These are phyloP conservation scores for Brachionus rotundiformis DNA, from an alignment of 1,140 invertebrate genomes.

Conservation along the genomic window DNA sequence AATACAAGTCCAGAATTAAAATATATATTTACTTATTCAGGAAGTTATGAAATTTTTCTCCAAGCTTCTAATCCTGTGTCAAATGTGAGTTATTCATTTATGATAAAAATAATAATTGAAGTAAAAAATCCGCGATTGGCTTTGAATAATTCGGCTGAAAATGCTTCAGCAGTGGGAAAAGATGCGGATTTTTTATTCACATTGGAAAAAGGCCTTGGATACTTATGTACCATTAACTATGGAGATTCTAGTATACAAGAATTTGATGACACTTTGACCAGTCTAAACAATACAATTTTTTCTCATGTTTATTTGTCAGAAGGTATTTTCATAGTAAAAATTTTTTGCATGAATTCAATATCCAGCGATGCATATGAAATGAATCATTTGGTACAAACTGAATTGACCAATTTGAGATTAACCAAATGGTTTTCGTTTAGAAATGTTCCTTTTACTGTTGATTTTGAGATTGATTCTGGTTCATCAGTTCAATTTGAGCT, in stretches of 20 bases:
- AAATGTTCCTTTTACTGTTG: neutral
- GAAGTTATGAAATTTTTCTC: neutral
- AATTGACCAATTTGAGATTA: slow-evolving; percentile 1
- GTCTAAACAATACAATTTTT: slow-evolving; percentile 12
- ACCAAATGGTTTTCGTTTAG: slow-evolving; percentile 13
- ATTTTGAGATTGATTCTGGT: neutral
- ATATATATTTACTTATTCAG: neutral
- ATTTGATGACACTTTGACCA: slow-evolving; percentile 20
- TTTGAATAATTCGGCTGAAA: neutral
- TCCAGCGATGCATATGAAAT: neutral
- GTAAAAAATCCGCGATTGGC: neutral
- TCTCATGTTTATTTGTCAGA: neutral
- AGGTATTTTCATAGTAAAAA: neutral
- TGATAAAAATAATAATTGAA: neutral
- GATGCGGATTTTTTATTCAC: slow-evolving; percentile 29
- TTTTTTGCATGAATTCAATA: neutral
- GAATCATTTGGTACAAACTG: neutral
- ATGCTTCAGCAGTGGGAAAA: slow-evolving; percentile 20
- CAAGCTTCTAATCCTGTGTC: slow-evolving; percentile 10
- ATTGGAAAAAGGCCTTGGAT: neutral
- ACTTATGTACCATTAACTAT: slow-evolving; percentile 23
- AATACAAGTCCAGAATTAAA: neutral
- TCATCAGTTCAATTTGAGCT: slow-evolving; percentile 3
- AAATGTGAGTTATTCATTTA: neutral
- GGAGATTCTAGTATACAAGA: neutral